Conservation (phyloP, 2,797 vertebrate species). For the Falco peregrinus region DNA sequence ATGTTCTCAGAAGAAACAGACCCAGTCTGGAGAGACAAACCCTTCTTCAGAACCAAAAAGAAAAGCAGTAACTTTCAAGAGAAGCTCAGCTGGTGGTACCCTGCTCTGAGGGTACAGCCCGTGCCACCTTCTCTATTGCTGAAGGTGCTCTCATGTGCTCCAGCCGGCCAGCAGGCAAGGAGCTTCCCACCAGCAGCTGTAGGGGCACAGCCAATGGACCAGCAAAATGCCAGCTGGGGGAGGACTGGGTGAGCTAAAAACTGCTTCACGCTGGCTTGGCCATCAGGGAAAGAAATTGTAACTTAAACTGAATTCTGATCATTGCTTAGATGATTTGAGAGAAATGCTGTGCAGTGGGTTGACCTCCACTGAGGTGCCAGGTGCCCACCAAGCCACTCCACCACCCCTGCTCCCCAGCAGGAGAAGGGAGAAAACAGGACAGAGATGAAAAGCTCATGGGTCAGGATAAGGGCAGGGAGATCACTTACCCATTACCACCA, state of each 20-base stretch:
- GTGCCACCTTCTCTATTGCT: neutral
- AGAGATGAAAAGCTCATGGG: neutral
- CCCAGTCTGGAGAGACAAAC: neutral
- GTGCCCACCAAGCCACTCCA: neutral
- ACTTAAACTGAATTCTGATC: neutral
- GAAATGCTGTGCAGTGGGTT: neutral
- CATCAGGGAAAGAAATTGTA: neutral
- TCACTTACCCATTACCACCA: neutral
- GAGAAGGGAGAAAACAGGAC: neutral
- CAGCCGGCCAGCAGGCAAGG: neutral
- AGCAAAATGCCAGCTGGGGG: neutral
- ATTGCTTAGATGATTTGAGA: neutral
- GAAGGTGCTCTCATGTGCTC: neutral
- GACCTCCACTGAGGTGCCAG: neutral
- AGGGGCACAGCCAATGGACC: neutral
- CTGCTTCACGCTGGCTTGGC: neutral
- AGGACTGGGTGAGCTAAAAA: neutral
- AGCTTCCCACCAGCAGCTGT: neutral
- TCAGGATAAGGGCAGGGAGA: neutral
- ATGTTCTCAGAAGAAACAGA: neutral
- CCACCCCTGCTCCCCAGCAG: neutral
- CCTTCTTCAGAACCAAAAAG: neutral
- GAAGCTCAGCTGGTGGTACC: neutral
- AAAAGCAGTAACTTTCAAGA: neutral
- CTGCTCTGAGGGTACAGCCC: neutral